Conservation (phyloP, 37 sponge, comb jelly and placozoan genomes). For the Chondrosia reniformis region DNA sequence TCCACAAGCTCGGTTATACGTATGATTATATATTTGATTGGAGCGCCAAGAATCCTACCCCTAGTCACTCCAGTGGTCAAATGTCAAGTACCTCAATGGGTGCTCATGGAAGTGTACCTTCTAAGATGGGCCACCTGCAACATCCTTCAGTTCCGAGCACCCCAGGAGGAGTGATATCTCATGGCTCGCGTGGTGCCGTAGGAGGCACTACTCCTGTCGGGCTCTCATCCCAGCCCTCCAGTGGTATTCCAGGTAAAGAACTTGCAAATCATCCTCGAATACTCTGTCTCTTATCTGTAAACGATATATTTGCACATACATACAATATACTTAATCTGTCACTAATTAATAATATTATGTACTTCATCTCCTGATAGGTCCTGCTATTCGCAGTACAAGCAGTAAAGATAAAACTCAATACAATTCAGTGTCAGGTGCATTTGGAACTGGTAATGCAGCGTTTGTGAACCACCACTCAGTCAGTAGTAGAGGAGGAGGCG, state of each 20-base stretch:
- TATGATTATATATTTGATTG: conserved; percentile 99
- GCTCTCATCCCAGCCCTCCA: conserved; percentile 14
- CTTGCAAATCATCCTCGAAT: too few species aligned
- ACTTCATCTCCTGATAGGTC: too few species aligned
- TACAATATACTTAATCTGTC: too few species aligned
- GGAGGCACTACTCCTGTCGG: neutral
- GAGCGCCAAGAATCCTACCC: conserved; percentile 59
- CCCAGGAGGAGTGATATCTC: neutral
- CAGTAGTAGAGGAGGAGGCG: neutral
- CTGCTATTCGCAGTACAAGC: neutral
- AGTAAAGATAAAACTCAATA: conserved; percentile 4
- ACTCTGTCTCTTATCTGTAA: too few species aligned
- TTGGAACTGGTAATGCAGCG: conserved; percentile 3
- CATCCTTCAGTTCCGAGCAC: neutral
- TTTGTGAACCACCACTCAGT: too few species aligned
- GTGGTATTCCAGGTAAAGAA: neutral
- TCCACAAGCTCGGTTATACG: conserved; percentile 90
- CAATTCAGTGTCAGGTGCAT: conserved; percentile 11
- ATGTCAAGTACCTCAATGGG: neutral
- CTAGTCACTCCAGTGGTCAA: conserved; percentile 10
- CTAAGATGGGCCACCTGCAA: neutral
- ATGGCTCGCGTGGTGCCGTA: neutral
- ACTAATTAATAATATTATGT: too few species aligned
- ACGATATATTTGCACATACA: too few species aligned
- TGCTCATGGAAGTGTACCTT: neutral